A percentile compares a stretch with the other conserved stretches of the same genome.
phyloP scores from a whole-genome alignment of 2,113 vertebrate genomes.

The Madoqua kirkii region DNA sequence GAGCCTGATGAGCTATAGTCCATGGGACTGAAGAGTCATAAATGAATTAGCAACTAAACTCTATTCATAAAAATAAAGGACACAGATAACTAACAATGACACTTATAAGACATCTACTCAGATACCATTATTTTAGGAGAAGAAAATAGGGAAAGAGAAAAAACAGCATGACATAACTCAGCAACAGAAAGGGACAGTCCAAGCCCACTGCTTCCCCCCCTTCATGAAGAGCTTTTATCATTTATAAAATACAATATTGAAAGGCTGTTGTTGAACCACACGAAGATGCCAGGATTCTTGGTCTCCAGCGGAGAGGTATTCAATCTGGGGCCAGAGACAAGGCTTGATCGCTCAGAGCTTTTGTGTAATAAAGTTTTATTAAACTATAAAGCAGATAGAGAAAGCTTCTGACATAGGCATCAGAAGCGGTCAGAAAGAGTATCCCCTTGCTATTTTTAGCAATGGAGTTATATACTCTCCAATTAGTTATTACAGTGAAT shows the following conservation, averaged over 20 bases:
- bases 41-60: neutral
- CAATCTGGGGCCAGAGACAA: too few relatives aligned
- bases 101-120: neutral
- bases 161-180: neutral
- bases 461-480: too few relatives aligned
- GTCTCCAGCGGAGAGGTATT: too few relatives aligned
- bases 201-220: neutral
- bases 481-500: too few relatives aligned
- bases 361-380: too few relatives aligned
- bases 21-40: neutral
- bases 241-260: constrained; percentile 89
- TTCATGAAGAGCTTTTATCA: constrained; percentile 87
- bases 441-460: too few relatives aligned
- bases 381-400: too few relatives aligned
- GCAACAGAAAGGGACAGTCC: neutral
- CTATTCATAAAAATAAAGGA: neutral
- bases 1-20: neutral
- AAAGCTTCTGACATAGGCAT: too few relatives aligned
- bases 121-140: neutral
- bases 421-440: too few relatives aligned
- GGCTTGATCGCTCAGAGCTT: too few relatives aligned
- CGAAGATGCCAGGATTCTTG: too few relatives aligned
- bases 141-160: neutral
- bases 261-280: too few relatives aligned
- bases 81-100: neutral